Conservation (phyloP, 2,888 invertebrate species). For the Macrophya alboannulata region DNA sequence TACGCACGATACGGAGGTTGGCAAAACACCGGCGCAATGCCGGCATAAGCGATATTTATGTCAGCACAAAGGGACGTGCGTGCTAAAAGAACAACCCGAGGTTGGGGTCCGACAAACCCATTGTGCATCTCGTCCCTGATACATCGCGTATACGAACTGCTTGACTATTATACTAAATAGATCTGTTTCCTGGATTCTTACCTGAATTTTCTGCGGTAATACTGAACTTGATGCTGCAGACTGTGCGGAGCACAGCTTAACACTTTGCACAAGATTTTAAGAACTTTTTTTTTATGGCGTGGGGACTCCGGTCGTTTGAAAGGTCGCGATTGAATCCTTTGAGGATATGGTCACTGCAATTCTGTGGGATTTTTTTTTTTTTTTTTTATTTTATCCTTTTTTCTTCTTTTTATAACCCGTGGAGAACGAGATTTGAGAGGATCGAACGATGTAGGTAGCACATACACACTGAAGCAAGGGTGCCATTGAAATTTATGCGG, state of each 20-base stretch:
- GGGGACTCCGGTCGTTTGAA: not conserved
- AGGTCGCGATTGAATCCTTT: not conserved
- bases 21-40: constrained; percentile 78
- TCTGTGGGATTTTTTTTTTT: not conserved
- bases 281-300: not conserved
- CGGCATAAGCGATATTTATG: constrained; percentile 80
- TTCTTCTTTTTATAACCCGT: constrained; percentile 1
- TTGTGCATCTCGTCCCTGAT: constrained; percentile 45
- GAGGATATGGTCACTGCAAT: not conserved
- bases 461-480: constrained; percentile 34
- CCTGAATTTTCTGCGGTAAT: not conserved
- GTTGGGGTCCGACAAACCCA: constrained; percentile 45
- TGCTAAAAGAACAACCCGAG: constrained; percentile 76
- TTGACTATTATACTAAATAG: constrained; percentile 30
- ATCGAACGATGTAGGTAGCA: not conserved
- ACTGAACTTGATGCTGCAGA: not conserved
- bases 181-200: constrained; percentile 18
- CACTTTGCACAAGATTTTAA: not conserved
- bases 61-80: constrained; percentile 77
- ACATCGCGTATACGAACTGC: constrained; percentile 10
- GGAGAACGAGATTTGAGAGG: constrained; percentile 30
- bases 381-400: not conserved
- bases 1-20: constrained; percentile 69
- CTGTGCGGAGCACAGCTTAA: not conserved
- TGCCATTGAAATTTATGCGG: constrained; percentile 57